phyloP scores from a whole-genome alignment of 1,140 invertebrate genomes.

The Idris sp. region DNA sequence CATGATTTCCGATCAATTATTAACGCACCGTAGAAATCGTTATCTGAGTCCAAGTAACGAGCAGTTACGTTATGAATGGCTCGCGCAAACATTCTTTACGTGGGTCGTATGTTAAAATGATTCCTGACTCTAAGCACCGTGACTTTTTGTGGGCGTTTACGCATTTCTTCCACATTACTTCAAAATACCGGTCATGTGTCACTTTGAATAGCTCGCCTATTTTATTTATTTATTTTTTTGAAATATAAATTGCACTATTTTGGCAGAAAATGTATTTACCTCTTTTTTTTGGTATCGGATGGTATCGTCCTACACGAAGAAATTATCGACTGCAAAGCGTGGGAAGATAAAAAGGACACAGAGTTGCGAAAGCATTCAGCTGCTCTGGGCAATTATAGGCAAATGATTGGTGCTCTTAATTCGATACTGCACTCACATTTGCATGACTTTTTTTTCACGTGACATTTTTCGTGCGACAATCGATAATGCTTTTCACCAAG shows the following conservation, averaged over 20 bases:
- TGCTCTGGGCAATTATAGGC: slow-evolving; percentile 43
- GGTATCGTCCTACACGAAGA: slow-evolving; percentile 46
- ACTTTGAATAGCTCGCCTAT: neutral
- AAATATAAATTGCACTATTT: too few species aligned
- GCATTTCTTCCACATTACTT: too few species aligned
- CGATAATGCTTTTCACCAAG: slow-evolving; percentile 22
- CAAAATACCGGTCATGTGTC: too few species aligned
- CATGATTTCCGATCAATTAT: slow-evolving; percentile 11
- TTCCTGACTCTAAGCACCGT: slow-evolving; percentile 6
- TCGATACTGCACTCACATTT: slow-evolving; percentile 17
- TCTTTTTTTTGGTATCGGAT: slow-evolving; percentile 19
- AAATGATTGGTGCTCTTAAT: slow-evolving; percentile 44
- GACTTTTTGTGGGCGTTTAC: slow-evolving; percentile 19
- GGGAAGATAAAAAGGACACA: slow-evolving; percentile 39
- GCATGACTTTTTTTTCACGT: slow-evolving; percentile 34
- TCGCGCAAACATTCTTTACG: slow-evolving; percentile 33
- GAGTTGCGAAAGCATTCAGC: slow-evolving; percentile 35
- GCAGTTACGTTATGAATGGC: slow-evolving; percentile 12
- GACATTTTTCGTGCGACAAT: slow-evolving; percentile 24
- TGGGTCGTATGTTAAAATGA: slow-evolving; percentile 19
- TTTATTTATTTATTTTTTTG: too few species aligned
- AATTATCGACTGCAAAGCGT: slow-evolving; percentile 47
- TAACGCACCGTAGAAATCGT: neutral
- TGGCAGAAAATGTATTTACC: slow-evolving; percentile 32
- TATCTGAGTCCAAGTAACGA: slow-evolving; percentile 12